These are phyloP conservation scores for Synanthedon formicaeformis DNA, from an alignment of 2,888 invertebrate genomes.

Conservation along the genomic window DNA sequence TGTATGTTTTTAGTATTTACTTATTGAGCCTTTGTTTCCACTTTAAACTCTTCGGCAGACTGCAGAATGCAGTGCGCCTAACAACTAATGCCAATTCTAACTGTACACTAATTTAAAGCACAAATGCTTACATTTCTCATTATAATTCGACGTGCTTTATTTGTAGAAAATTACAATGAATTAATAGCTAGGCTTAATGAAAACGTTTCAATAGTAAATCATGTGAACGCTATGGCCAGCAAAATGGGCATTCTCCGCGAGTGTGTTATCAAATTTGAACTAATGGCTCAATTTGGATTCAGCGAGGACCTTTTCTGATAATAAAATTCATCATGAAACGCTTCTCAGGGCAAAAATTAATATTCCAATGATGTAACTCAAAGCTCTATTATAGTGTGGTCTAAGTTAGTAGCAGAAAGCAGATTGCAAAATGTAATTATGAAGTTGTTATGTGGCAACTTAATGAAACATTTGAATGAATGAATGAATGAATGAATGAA, in stretches of 20 bases:
- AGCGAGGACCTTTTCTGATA: slow-evolving; percentile 46
- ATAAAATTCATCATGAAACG: slow-evolving; percentile 64
- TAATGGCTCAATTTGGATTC: slow-evolving; percentile 66
- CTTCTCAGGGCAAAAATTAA: slow-evolving; percentile 63
- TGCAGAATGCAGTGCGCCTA: no score
- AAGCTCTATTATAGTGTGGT: slow-evolving; percentile 30
- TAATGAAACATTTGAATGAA: no score
- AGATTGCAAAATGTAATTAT: background rate
- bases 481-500: no score
- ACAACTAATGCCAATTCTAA: no score
- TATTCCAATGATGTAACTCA: slow-evolving; percentile 64
- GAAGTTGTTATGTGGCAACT: no score
- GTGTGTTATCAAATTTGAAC: slow-evolving; percentile 15
- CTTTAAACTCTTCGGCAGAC: no score
- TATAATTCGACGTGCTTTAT: no score
- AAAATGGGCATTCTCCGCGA: slow-evolving; percentile 25
- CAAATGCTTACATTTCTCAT: no score
- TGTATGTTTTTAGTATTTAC: no score
- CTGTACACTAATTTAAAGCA: no score
- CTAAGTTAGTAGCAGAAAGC: slow-evolving; percentile 9
- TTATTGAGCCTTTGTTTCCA: no score
- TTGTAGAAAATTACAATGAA: no score
- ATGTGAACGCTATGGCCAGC: slow-evolving; percentile 19
- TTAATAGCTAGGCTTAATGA: slow-evolving; percentile 10
- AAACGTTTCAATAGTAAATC: slow-evolving; percentile 21